Evolutionary conservation across 2,888 invertebrate genomes (phyloP), one percentile per base, ranked within the genome.

Genomic region (Nasonia oneida): DNA sequence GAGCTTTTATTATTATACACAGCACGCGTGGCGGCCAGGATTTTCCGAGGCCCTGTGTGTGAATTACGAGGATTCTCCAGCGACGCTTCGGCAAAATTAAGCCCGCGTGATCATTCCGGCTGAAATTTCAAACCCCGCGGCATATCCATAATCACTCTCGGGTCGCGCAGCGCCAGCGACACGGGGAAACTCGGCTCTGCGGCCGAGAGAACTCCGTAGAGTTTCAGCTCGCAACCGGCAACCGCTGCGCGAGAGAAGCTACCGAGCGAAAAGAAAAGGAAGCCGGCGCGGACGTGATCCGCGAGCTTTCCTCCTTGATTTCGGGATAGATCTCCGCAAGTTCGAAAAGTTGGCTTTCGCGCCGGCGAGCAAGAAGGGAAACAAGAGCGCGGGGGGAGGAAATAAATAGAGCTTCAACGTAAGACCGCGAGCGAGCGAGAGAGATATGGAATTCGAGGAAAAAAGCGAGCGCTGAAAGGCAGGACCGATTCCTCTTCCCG

Each of bases 371-470:
- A 79, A n/a, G 77, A 80, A 18, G 42, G 73, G n/a, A 61, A 73
- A 81, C 73, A 61, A 75, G 50, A 50, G 47, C 18, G 14, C 14
- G 57, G n/a, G 4, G 23, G n/a, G 2, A 39, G 74, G 67, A 88
- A 88, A 87, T 88, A 88, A 89, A 88, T 88, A 88, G 88, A 87
- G 87, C 87, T 88, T 89, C 88, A 88, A 89, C 82, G 88, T 86
- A 87, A 84, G 85, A 87, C 42, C n/a, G 47, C 14, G 37, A 6
- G 37, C n/a, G 42, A 14, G 73, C 6, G 39, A 39, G 50, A 47
- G 39, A 8, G 37, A 64, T 29, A 71, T 15, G 71, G 73, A 78
- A 61, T 53, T 39, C 53, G 67, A 75, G 61, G 29, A 42, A 64
- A 76, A 29, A 74, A 57, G 70, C 64, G 61, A 42, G 67, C 47